Conservation (phyloP, 2,888 invertebrate genomes). For the Anoplius nigerrimus region DNA sequence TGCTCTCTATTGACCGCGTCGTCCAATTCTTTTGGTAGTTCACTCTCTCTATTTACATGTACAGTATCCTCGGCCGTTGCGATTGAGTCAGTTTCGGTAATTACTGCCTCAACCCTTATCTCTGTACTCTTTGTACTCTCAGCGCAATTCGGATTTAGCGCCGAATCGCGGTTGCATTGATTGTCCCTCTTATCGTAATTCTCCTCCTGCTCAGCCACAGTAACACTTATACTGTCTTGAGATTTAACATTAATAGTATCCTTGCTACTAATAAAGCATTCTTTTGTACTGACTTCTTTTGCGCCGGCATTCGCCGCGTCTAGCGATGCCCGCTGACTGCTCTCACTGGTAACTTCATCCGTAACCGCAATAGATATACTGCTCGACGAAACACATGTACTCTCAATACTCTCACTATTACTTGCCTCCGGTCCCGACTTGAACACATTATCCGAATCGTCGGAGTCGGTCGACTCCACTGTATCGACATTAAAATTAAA, state of each 20-base stretch:
- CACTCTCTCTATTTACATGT: conserved; percentile 20
- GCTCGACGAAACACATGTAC: conserved; percentile 24
- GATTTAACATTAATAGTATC: conserved; percentile 13
- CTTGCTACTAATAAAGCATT: conserved; percentile 5
- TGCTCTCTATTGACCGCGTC: conserved; percentile 20
- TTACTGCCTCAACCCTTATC: no score
- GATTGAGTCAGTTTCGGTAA: no score
- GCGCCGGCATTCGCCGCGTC: conserved; percentile 2
- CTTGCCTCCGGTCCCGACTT: conserved; percentile 38
- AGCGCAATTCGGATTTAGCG: neutral
- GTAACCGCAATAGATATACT: conserved; percentile 26
- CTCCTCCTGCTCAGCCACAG: neutral
- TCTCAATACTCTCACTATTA: conserved; percentile 23
- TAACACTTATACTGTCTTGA: conserved; percentile 2
- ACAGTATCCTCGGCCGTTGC: conserved; percentile 1
- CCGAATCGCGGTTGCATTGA: neutral
- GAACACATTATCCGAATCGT: conserved; percentile 52
- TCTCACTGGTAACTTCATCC: conserved; percentile 16
- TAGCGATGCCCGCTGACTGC: conserved; percentile 4
- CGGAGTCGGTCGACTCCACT: conserved; percentile 44
- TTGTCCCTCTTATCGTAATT: neutral
- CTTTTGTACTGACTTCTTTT: conserved; percentile 22
- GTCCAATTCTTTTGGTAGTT: neutral
- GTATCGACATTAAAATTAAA: conserved; percentile 53
- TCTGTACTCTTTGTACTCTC: no score